Evolutionary conservation across 2,797 vertebrate species (phyloP), one percentile per base, ranked within the genome.

Genomic region (Lepilemur ruficaudatus): DNA sequence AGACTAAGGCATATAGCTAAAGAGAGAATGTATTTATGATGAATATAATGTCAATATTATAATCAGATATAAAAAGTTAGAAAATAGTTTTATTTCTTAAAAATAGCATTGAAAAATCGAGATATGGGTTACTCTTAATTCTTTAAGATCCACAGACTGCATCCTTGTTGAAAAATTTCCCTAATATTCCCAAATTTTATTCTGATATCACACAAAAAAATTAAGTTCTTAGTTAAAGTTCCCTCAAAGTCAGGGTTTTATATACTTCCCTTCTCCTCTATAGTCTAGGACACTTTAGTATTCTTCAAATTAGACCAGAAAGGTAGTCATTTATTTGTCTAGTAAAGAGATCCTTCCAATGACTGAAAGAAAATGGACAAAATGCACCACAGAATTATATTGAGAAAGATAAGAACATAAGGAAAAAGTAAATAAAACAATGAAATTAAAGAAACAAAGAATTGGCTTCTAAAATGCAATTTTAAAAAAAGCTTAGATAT

Each of bases 301-400:
- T 76, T 86, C 92, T 91, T 92, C 32, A 93, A 73, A 95, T 63
- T 65, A 94, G 67, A 92, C 52, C 57, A 63, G 43, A 85, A 88
- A 94, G 59, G n/a, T 11, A 88, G 59, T 20, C 18, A 92, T 22
- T 55, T 43, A 76, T 67, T 84, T 57, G 25, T 65, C n/a, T 38
- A 8, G 67, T 57, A 88, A 84, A 59, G 32, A 75, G 18, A 65
- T 38, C 57, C 38, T 70, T 78, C 14, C 22, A 81, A 80, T 70
- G 17, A 89, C 38, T 94, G 46, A 91, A 7, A 84, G 46, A 87
- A 93, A 93, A 91, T 15, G n/a, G 35, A 48, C 35, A 78, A 94
- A 95, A 65, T 22, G 17, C 15, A 84, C 61, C 57, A 61, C 20
- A 69, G 43, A 96, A 61, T 91, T 79, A 89, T 7, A 61, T 4